A percentile compares a stretch with the other conserved stretches of the same genome.
Evolutionary conservation across 2,113 vertebrate genomes (phyloP).

Genomic region (Glaucidium brasilianum): DNA sequence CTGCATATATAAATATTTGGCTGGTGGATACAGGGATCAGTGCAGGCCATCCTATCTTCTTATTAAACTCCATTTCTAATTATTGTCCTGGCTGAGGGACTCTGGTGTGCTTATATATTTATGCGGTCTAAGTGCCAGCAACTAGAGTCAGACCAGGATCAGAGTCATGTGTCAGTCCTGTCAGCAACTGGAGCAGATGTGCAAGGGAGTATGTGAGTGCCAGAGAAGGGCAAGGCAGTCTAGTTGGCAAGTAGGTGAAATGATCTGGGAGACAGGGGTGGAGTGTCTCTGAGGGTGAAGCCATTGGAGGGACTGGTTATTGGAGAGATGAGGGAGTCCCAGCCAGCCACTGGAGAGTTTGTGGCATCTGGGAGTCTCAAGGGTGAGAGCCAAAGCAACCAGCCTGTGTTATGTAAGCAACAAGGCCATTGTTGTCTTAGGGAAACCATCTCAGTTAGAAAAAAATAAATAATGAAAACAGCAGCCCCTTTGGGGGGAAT

Average conservation of each 20-base stretch:
- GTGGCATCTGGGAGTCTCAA: not conserved
- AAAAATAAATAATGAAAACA: not conserved
- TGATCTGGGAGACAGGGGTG: rapidly evolving
- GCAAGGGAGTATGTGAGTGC: not conserved
- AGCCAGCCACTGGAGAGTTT: not conserved
- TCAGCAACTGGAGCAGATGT: not conserved
- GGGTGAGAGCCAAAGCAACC: not conserved
- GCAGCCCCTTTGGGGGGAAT: rapidly evolving
- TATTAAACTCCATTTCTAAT: not conserved
- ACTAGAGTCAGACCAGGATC: not conserved
- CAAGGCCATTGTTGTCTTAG: not conserved
- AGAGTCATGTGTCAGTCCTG: not conserved
- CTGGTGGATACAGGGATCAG: not conserved
- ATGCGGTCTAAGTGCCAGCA: not conserved
- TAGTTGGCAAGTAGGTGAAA: not conserved
- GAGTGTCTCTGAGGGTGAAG: not conserved
- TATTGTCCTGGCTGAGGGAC: not conserved
- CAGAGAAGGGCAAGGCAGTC: not conserved
- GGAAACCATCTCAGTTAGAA: not conserved
- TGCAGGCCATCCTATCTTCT: not conserved
- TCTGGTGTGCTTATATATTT: not conserved
- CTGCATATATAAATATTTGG: not conserved
- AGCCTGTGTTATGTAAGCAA: not conserved
- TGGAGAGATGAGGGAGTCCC: not conserved
- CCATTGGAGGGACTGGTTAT: not conserved